phyloP scores from a whole-genome alignment of 2,113 vertebrate genomes.

The Ptychochromis oligacanthus region DNA sequence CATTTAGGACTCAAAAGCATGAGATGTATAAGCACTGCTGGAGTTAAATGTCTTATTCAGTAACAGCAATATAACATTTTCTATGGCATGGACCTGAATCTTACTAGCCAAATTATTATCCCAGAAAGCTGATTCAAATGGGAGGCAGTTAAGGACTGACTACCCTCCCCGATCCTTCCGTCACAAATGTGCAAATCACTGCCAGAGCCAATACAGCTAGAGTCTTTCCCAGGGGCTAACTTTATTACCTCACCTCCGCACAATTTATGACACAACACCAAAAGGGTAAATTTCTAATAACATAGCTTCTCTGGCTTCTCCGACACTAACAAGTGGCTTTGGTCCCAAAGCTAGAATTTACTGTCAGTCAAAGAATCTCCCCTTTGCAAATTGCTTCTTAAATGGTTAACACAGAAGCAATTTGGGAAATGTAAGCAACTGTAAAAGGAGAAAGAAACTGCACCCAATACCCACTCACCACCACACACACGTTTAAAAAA shows the following conservation, averaged over 20 bases:
- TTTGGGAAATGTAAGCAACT: conserved; percentile 45
- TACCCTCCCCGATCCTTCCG: conserved; percentile 25
- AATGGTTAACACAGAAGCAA: conserved; percentile 56
- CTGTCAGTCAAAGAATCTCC: conserved; percentile 56
- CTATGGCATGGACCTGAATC: not conserved
- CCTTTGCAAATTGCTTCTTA: conserved; percentile 60
- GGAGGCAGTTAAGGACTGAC: conserved; percentile 19
- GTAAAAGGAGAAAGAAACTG: conserved; percentile 45
- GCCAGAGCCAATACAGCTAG: conserved; percentile 47
- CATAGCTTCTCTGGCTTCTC: conserved; percentile 25
- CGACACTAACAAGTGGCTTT: conserved; percentile 66
- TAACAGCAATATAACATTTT: conserved; percentile 13
- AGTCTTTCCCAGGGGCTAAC: conserved; percentile 46
- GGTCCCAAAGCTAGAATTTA: conserved; percentile 50
- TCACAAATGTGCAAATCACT: conserved; percentile 55
- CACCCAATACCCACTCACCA: not conserved
- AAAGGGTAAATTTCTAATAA: conserved; percentile 69
- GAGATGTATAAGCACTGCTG: not conserved
- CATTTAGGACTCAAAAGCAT: not conserved
- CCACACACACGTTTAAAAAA: too few species aligned
- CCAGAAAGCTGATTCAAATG: conserved; percentile 44
- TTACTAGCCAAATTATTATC: conserved; percentile 41
- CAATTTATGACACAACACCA: conserved; percentile 64
- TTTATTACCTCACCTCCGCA: conserved; percentile 60
- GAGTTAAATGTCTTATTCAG: not conserved